Conservation (phyloP, 2,797 vertebrate genomes). For the Lagodon rhomboides region DNA sequence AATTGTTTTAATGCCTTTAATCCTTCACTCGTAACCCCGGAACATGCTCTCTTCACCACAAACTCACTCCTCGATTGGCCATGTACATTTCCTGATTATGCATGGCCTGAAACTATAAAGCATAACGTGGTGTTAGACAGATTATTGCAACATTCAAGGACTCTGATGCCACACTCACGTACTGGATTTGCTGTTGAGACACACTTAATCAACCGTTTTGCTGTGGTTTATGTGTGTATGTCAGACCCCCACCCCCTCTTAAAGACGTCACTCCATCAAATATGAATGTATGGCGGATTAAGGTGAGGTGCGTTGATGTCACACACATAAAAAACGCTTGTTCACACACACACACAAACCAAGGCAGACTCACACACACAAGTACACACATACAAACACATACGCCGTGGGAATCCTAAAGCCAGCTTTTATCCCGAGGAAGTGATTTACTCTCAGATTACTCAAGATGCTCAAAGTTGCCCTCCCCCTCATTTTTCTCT, state of each 20-base stretch:
- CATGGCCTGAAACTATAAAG: conserved; percentile 15
- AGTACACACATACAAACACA: conserved; percentile 7
- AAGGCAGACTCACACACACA: conserved; percentile 9
- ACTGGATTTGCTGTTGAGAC: neutral
- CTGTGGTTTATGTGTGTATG: conserved; percentile 6
- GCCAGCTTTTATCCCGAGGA: conserved; percentile 63
- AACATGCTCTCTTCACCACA: conserved; percentile 8
- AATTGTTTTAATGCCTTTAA: conserved; percentile 16
- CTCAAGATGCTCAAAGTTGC: conserved; percentile 61
- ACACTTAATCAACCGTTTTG: neutral
- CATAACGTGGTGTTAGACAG: neutral
- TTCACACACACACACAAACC: conserved; percentile 27
- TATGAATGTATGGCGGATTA: conserved; percentile 40
- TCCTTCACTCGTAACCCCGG: neutral
- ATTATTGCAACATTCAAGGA: conserved; percentile 2
- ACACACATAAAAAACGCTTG: conserved; percentile 17
- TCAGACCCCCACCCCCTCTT: neutral
- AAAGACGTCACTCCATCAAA: conserved; percentile 32
- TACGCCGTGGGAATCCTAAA: conserved; percentile 49
- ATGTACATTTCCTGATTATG: conserved; percentile 25
- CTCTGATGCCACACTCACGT: neutral
- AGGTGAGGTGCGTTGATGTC: conserved; percentile 38
- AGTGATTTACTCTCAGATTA: conserved; percentile 72
- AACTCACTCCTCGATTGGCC: conserved; percentile 19
- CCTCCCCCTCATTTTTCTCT: conserved; percentile 55